Conservation (phyloP, 1,140 invertebrate species). For the Drosophila busckii region DNA sequence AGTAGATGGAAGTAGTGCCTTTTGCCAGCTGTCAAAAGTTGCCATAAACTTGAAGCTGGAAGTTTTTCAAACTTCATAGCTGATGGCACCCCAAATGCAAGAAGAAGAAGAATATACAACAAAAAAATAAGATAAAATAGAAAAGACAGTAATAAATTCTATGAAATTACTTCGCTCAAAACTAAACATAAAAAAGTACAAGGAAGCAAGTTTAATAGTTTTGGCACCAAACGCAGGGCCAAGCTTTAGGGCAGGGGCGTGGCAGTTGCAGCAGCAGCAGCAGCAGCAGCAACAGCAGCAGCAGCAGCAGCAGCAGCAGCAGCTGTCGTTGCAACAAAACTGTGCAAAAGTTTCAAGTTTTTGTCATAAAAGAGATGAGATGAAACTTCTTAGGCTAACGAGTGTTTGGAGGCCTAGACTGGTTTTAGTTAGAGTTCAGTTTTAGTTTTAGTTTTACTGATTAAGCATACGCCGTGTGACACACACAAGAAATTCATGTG, state of each 20-base stretch:
- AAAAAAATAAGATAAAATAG: no score
- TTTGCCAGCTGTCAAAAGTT: slow-evolving; percentile 36
- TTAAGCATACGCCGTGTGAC: slow-evolving; percentile 68
- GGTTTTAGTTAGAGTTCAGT: no score
- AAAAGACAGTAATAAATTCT: slow-evolving; percentile 68
- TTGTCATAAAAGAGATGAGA: slow-evolving; percentile 40
- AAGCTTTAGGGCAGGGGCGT: no score
- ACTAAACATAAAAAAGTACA: slow-evolving; percentile 30
- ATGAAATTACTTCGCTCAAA: slow-evolving; percentile 48
- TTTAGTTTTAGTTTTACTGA: no score
- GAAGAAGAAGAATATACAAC: no score
- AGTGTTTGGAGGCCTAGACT: no score
- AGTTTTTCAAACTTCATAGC: no score
- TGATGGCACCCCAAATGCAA: no score
- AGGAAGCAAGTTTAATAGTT: slow-evolving; percentile 75
- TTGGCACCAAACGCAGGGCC: slow-evolving; percentile 19
- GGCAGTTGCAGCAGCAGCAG: neutral
- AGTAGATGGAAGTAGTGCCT: slow-evolving; percentile 6
- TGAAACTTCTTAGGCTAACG: no score
- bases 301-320: slow-evolving; percentile 10
- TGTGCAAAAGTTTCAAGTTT: slow-evolving; percentile 19
- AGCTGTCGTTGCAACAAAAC: slow-evolving; percentile 18
- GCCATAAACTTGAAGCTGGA: slow-evolving; percentile 22
- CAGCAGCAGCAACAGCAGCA: neutral
- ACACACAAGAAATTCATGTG: slow-evolving; percentile 4